These are phyloP conservation scores for Sepioteuthis lessoniana DNA, from an alignment of 2,888 invertebrate genomes.

Conservation along the genomic window DNA sequence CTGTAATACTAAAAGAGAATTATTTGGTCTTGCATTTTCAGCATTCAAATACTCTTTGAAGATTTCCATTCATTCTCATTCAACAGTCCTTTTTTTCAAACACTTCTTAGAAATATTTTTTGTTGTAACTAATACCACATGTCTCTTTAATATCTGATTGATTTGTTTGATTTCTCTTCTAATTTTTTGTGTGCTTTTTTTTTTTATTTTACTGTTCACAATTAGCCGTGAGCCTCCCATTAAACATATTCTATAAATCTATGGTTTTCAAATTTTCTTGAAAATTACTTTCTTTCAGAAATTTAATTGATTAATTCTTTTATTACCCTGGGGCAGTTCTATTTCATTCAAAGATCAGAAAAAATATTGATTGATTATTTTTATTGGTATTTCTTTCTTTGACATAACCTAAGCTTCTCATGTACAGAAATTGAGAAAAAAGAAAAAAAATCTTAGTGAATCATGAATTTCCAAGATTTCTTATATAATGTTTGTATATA, in stretches of 20 bases:
- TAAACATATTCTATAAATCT: background rate
- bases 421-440: background rate
- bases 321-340: background rate
- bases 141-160: background rate
- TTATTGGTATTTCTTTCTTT: background rate
- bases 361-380: background rate
- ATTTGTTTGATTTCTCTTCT: background rate
- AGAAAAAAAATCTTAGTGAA: background rate
- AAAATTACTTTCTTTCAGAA: slow-evolving; percentile 33
- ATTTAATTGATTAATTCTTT: slow-evolving; percentile 25
- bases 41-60: background rate
- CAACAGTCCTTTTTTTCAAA: background rate
- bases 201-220: background rate
- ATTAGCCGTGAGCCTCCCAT: background rate
- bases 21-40: background rate
- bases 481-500: background rate
- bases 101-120: background rate
- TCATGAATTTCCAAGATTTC: background rate
- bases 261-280: background rate
- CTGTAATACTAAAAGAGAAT: background rate
- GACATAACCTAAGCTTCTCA: background rate
- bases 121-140: background rate
- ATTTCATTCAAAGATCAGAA: background rate
- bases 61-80: background rate
- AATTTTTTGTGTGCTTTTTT: background rate